phyloP scores from a whole-genome alignment of 2,797 vertebrate species.

The Saxicola maurus region DNA sequence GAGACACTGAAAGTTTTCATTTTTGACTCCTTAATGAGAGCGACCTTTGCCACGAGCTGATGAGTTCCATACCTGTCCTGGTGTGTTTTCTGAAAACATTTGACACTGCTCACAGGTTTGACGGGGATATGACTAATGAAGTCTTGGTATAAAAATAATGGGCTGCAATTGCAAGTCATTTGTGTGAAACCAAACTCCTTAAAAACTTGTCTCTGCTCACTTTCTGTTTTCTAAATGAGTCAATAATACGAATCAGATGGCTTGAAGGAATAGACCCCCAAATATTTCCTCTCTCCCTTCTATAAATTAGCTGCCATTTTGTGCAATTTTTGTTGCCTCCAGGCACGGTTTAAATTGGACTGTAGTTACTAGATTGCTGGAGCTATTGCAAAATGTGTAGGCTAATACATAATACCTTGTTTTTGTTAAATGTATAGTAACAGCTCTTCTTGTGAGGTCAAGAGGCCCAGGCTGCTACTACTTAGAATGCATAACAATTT shows the following conservation, averaged over 20 bases:
- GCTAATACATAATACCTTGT: slow-evolving; percentile 80
- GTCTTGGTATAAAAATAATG: slow-evolving; percentile 93
- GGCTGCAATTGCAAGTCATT: slow-evolving; percentile 83
- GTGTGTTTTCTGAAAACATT: slow-evolving; percentile 84
- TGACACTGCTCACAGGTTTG: slow-evolving; percentile 88
- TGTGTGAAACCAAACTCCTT: slow-evolving; percentile 82
- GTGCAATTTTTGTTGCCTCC: slow-evolving; percentile 80
- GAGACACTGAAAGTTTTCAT: slow-evolving; percentile 96
- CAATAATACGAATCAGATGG: slow-evolving; percentile 83
- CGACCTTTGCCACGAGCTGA: slow-evolving; percentile 93
- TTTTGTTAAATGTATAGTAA: slow-evolving; percentile 77
- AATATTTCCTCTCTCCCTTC: slow-evolving; percentile 75
- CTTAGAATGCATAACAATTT: slow-evolving; percentile 65
- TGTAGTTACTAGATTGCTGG: slow-evolving; percentile 77
- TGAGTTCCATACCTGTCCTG: slow-evolving; percentile 98
- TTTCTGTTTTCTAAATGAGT: slow-evolving; percentile 81
- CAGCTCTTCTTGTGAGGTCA: slow-evolving; percentile 81
- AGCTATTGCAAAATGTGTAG: slow-evolving; percentile 77
- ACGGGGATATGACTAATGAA: slow-evolving; percentile 98
- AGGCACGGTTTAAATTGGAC: slow-evolving; percentile 79
- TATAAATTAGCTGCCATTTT: slow-evolving; percentile 81
- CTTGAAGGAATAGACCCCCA: slow-evolving; percentile 74
- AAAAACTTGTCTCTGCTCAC: slow-evolving; percentile 83
- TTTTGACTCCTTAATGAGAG: slow-evolving; percentile 98
- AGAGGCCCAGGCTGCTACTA: slow-evolving; percentile 68